Conservation (phyloP, 2,888 invertebrate genomes). For the Artemia sinica region DNA sequence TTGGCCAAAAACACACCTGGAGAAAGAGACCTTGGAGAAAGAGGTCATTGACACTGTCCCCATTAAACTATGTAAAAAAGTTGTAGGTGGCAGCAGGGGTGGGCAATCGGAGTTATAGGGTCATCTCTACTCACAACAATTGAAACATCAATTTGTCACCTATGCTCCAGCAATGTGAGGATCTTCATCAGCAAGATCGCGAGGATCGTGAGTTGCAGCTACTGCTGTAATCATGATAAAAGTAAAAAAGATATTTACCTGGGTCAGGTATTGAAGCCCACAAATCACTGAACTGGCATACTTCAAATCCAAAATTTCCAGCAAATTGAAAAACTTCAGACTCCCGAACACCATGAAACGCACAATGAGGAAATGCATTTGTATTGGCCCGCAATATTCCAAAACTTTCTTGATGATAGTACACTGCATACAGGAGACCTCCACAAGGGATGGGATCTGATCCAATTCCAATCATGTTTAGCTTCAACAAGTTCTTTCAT, state of each 20-base stretch:
- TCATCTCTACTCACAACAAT: no score
- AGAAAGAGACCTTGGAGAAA: no score
- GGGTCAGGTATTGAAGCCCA: slow-evolving; percentile 27
- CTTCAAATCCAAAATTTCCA: slow-evolving; percentile 27
- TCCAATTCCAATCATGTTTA: slow-evolving; percentile 17
- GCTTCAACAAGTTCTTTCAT: neutral
- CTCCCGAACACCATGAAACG: slow-evolving; percentile 29
- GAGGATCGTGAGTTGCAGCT: neutral
- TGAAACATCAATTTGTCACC: no score
- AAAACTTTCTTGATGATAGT: slow-evolving; percentile 25
- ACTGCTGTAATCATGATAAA: neutral
- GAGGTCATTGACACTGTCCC: no score
- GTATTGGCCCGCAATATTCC: slow-evolving; percentile 21
- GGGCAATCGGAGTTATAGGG: no score
- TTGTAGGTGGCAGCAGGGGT: no score
- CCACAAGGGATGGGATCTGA: slow-evolving; percentile 27
- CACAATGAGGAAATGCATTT: slow-evolving; percentile 26
- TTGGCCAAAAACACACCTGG: no score
- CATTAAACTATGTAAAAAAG: no score
- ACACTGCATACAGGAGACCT: slow-evolving; percentile 26
- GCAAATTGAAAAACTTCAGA: slow-evolving; percentile 27
- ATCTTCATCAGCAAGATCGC: neutral
- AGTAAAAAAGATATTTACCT: slow-evolving; percentile 24
- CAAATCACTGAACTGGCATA: slow-evolving; percentile 27
- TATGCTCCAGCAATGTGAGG: no score